Conservation (phyloP, 2,888 invertebrate species). For the Eupithecia subumbrata region DNA sequence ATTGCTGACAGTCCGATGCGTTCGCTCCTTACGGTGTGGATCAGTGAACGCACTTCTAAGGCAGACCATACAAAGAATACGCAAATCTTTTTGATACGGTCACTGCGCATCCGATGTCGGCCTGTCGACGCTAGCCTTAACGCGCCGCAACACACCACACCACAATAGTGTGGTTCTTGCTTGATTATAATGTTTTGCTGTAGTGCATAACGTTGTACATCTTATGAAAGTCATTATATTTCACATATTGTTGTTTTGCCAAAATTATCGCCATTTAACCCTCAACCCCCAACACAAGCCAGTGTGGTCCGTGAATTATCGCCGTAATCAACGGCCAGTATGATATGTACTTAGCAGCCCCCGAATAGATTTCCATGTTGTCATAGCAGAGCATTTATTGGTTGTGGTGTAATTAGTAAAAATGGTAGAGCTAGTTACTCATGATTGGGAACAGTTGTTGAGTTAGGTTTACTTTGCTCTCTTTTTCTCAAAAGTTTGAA, state of each 20-base stretch:
- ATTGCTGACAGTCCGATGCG: no score
- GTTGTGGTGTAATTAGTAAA: neutral
- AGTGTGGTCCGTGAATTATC: conserved; percentile 57
- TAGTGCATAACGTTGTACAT: neutral
- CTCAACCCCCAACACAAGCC: conserved; percentile 36
- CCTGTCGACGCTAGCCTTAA: no score
- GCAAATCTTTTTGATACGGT: no score
- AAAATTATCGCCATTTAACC: conserved; percentile 22
- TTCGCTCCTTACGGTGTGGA: no score
- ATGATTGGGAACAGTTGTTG: no score
- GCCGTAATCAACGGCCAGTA: conserved; percentile 62
- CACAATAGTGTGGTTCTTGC: neutral
- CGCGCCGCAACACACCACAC: neutral
- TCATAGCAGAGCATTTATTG: neutral
- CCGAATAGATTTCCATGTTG: conserved; percentile 53
- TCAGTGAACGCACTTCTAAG: no score
- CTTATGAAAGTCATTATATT: conserved; percentile 9
- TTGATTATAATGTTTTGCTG: neutral
- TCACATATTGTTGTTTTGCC: conserved; percentile 15
- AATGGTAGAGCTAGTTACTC: neutral
- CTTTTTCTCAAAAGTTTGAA: no score
- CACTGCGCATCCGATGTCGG: no score
- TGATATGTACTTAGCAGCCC: conserved; percentile 47
- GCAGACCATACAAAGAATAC: no score
- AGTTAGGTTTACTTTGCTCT: neutral